Base-by-base conservation (phyloP, 2,797 vertebrate genomes). In the Bovichtus variegatus region DNA sequence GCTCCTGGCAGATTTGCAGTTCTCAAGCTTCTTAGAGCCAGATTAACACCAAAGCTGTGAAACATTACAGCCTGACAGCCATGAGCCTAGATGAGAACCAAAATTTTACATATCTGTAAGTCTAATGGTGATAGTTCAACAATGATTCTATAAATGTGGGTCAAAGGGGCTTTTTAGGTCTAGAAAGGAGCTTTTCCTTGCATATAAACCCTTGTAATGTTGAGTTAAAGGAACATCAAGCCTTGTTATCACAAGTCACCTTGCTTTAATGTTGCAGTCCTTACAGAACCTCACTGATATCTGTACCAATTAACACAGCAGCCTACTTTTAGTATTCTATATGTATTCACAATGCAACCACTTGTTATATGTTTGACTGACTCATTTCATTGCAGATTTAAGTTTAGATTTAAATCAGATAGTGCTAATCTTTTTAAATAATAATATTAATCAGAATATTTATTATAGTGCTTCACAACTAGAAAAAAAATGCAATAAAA, bases 31-130 rank as follows among this genome's bases (percentile, higher is more conserved):
- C 82, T 91, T 89, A 86, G 60, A 71, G 68, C 27, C 63, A 87
- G 82, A 86, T 91, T 88, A 88, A 41, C 72, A 81, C 62, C 66
- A 82, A 84, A 85, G 84, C 82, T 87, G 87, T 85, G 81, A 90
- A 86, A 80, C 74, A 84, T 83, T 57, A 71, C 77, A 84, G 78
- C 49, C 50, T 75, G 71, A 80, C 81, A 87, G 41, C 61, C 50
- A 16, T 13, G 54, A 80, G 71, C 43, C 55, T 49, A 13, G 69
- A 70, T 21, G 9, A 51, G 15, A 65, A 54, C 41, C 31, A 69
- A 34, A 75, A 72, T 55, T 74, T 66, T 57, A 61, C 68, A 53
- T 58, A 74, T 81, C 75, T 43, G n/a, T 50, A 40, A 50, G 71
- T 60, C 46, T 74, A 68, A 73, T 57, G 51, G 36, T 60, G 63